These are phyloP conservation scores for Symphodus melops DNA, from an alignment of 2,113 vertebrate genomes.

Conservation along the genomic window DNA sequence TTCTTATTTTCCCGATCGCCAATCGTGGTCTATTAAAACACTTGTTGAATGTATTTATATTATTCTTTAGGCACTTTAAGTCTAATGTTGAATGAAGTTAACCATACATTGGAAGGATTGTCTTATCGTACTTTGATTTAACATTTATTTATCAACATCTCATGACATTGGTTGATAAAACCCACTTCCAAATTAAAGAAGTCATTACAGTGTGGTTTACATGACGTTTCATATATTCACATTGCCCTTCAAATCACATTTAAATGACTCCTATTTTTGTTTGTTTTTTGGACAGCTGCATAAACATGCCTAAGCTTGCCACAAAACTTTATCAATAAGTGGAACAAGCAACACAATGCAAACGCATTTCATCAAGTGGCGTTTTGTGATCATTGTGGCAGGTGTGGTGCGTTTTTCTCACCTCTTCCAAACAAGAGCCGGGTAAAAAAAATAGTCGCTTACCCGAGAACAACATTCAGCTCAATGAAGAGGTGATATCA, in stretches of 20 bases:
- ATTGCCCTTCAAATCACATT: too few species aligned
- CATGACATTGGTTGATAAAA: not conserved
- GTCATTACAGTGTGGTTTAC: not conserved
- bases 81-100: not conserved
- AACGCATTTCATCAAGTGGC: not conserved
- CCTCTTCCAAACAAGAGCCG: constrained; percentile 7
- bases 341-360: not conserved
- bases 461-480: not conserved
- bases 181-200: not conserved
- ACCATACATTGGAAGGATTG: not conserved
- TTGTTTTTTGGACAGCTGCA: too few species aligned
- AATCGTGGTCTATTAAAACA: not conserved
- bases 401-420: not conserved
- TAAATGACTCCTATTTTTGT: too few species aligned
- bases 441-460: constrained; percentile 10
- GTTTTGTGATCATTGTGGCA: constrained; percentile 15
- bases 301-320: not conserved
- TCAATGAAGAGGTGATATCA: not conserved
- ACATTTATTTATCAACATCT: not conserved
- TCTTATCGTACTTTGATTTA: not conserved
- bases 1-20: not conserved
- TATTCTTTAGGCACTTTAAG: not conserved
- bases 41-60: not conserved
- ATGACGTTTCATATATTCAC: not conserved
- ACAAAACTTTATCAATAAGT: not conserved